Evolutionary conservation across 2,113 vertebrate genomes (phyloP).

Genomic region (Bufo bufo): DNA sequence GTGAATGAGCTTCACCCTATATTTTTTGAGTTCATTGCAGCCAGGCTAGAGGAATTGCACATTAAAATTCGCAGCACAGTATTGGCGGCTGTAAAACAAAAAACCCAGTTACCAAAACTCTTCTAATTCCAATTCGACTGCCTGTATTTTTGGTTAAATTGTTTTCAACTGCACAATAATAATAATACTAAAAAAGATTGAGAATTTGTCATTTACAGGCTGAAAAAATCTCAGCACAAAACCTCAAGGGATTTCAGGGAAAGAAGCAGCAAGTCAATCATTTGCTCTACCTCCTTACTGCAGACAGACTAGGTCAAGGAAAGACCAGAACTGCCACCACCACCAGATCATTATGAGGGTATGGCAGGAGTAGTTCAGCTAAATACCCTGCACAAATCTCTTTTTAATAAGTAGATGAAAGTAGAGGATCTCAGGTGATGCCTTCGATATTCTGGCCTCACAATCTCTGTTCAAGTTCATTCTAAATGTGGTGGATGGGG

Average conservation of each 20-base stretch:
- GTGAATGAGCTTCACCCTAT: neutral
- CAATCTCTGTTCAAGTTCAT: too few species aligned
- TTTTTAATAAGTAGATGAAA: too few species aligned
- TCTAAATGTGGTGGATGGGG: too few species aligned
- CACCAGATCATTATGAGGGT: too few species aligned
- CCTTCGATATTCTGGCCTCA: too few species aligned
- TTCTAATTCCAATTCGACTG: neutral
- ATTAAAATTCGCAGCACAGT: neutral
- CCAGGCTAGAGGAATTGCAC: neutral
- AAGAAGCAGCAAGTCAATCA: neutral
- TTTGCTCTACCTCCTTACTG: too few species aligned
- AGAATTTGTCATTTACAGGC: neutral
- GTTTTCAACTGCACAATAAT: conserved; percentile 7
- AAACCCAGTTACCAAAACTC: neutral
- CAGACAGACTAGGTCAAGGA: too few species aligned
- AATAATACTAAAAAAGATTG: neutral
- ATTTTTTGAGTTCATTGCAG: neutral
- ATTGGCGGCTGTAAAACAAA: neutral
- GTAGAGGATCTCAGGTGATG: too few species aligned
- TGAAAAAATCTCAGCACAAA: neutral
- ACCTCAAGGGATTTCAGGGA: neutral
- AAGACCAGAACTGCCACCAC: too few species aligned
- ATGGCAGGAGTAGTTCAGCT: too few species aligned
- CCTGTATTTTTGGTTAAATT: neutral
- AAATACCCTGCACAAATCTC: too few species aligned